These are phyloP conservation scores for Nowickia ferox DNA, from an alignment of 2,888 invertebrate genomes.

Conservation along the genomic window DNA sequence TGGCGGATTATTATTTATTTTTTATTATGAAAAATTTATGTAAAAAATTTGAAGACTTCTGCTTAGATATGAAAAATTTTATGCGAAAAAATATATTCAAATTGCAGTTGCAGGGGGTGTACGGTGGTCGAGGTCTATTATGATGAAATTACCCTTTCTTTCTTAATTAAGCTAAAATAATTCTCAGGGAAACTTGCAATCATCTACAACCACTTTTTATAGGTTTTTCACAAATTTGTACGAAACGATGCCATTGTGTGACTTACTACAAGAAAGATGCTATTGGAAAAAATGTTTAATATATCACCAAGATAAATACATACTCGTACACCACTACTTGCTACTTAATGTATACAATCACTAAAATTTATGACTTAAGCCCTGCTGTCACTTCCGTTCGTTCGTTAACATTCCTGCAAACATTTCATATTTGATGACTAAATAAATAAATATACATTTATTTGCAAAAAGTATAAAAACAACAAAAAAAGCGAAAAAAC, in stretches of 20 bases:
- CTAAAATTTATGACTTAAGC: constrained; percentile 58
- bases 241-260: too few relatives aligned
- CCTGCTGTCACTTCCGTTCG: constrained; percentile 45
- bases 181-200: too few relatives aligned
- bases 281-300: background rate
- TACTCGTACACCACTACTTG: background rate
- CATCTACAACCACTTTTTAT: background rate
- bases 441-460: constrained; percentile 50
- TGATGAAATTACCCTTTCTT: too few relatives aligned
- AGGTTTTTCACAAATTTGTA: too few relatives aligned
- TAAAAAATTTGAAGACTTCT: too few relatives aligned
- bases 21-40: too few relatives aligned
- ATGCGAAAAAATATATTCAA: too few relatives aligned
- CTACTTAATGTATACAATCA: constrained; percentile 34
- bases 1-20: too few relatives aligned
- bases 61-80: too few relatives aligned
- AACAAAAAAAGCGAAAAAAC: background rate
- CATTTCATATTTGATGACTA: constrained; percentile 51
- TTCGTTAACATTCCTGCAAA: constrained; percentile 55
- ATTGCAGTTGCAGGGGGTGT: too few relatives aligned
- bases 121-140: too few relatives aligned
- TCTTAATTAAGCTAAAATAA: too few relatives aligned
- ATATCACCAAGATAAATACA: constrained; percentile 8
- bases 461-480: background rate
- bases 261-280: background rate